Percentiles rank a stretch among this genome's conserved stretches.
Conservation (phyloP, 2,113 vertebrate species). For the Thamnaconus septentrionalis region DNA sequence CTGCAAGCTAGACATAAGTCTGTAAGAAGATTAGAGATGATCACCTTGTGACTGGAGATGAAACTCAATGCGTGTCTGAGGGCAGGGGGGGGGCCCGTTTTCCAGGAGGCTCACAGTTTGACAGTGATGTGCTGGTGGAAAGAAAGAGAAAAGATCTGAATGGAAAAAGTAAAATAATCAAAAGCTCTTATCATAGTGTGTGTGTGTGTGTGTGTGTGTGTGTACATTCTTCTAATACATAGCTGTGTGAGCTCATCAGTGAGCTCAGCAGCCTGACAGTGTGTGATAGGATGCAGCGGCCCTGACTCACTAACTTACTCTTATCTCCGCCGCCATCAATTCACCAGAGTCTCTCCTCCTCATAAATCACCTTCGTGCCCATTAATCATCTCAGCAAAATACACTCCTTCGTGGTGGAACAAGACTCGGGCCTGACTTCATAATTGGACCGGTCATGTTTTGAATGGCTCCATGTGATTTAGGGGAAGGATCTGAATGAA, state of each 20-base stretch:
- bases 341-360: conserved; percentile 10
- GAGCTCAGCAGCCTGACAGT: conserved; percentile 14
- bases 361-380: conserved; percentile 7
- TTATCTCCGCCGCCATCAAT: conserved; percentile 20
- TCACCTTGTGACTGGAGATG: no score
- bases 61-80: no score
- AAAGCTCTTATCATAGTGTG: no score
- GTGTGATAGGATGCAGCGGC: conserved; percentile 27
- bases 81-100: no score
- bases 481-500: neutral
- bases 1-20: conserved; percentile 30
- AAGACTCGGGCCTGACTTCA: conserved; percentile 3
- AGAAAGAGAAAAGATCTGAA: no score
- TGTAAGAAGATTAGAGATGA: conserved; percentile 45
- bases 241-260: conserved; percentile 9
- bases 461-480: conserved; percentile 6
- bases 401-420: neutral
- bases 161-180: no score
- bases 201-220: no score
- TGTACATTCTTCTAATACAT: neutral
- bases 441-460: conserved; percentile 15
- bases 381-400: conserved; percentile 19
- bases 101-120: no score
- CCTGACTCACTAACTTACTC: neutral
- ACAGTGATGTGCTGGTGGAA: no score